These are phyloP conservation scores for Regulus satrapa DNA, from an alignment of 2,113 vertebrate species.

Conservation along the genomic window DNA sequence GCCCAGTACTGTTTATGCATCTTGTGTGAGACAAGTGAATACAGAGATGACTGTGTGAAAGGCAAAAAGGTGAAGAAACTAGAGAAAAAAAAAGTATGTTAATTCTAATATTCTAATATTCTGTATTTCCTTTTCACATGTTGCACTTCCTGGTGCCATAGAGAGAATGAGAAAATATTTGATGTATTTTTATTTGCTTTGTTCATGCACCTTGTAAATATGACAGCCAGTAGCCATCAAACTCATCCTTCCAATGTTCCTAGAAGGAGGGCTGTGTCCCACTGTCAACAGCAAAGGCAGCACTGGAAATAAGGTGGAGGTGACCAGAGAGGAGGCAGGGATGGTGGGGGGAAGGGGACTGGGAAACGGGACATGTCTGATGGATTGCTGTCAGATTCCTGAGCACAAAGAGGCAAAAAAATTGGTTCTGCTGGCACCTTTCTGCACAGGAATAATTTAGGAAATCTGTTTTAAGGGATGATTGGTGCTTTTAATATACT, in stretches of 20 bases:
- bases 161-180: not conserved
- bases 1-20: not conserved
- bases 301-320: not conserved
- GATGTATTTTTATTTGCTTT: not conserved
- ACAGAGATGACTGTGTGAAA: not conserved
- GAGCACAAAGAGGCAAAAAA: not conserved
- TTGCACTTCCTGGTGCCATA: not conserved
- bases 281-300: not conserved
- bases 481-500: not conserved
- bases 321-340: not conserved
- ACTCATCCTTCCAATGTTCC: not conserved
- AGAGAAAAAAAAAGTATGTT: not conserved
- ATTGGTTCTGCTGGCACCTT: not conserved
- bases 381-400: not conserved
- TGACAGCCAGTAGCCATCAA: not conserved
- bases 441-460: not conserved
- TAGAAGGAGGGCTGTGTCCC: not conserved
- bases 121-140: not conserved
- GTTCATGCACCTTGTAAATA: not conserved
- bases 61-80: not conserved
- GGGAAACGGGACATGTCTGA: not conserved
- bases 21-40: not conserved
- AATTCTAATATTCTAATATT: fast-evolving
- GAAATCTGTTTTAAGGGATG: not conserved
- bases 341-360: not conserved